These are phyloP conservation scores for Emydura subglobosa DNA, from an alignment of 2,113 vertebrate species.

Conservation along the genomic window DNA sequence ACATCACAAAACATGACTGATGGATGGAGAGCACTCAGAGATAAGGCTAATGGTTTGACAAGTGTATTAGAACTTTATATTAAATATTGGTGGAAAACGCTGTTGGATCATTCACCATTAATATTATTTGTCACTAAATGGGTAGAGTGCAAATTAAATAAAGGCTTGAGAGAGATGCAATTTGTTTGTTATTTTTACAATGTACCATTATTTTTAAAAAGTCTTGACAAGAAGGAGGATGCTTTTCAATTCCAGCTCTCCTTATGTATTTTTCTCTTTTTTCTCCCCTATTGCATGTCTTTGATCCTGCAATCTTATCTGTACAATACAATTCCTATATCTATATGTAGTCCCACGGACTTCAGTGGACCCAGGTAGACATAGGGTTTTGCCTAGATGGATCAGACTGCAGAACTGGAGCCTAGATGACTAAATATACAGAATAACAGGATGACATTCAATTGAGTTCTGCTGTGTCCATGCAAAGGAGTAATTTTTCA, in stretches of 20 bases:
- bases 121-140: background rate
- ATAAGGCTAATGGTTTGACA: background rate
- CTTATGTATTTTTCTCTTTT: background rate
- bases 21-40: background rate
- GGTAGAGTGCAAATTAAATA: background rate
- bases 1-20: background rate
- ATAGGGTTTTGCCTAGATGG: background rate
- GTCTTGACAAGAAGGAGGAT: background rate
- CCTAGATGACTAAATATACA: background rate
- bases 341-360: background rate
- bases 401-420: background rate
- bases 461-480: background rate
- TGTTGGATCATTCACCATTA: background rate
- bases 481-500: no score
- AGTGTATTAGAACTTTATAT: background rate
- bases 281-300: background rate
- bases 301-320: background rate
- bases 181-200: background rate
- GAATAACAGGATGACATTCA: background rate
- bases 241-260: background rate
- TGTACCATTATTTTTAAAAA: background rate
- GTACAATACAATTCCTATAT: background rate
- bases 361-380: background rate
- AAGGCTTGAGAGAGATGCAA: background rate
- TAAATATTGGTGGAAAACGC: background rate